These are phyloP conservation scores for Rhynchonema sp. DNA, from an alignment of 2,888 invertebrate species.

Conservation along the genomic window DNA sequence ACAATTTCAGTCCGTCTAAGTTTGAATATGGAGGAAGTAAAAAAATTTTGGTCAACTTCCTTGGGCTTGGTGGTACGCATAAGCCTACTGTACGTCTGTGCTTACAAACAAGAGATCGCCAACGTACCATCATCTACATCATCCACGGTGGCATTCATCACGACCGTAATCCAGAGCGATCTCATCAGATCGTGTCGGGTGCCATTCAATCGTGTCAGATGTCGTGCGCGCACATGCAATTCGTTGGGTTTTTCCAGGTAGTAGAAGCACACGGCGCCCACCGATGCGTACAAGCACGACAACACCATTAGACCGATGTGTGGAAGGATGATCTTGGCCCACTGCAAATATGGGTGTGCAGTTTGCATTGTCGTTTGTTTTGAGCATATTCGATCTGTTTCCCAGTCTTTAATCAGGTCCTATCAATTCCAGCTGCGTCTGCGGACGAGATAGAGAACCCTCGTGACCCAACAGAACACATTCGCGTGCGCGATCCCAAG, in stretches of 20 bases:
- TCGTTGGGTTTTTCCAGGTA: not conserved
- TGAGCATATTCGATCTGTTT: too few relatives aligned
- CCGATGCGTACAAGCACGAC: slow-evolving; percentile 22
- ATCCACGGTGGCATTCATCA: not conserved
- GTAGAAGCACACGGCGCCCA: slow-evolving; percentile 11
- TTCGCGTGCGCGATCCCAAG: too few relatives aligned
- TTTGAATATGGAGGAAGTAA: too few relatives aligned
- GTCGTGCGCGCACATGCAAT: slow-evolving; percentile 10
- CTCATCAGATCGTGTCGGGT: slow-evolving; percentile 17
- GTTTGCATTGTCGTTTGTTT: not conserved
- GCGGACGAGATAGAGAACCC: too few relatives aligned
- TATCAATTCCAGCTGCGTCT: too few relatives aligned
- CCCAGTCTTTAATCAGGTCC: too few relatives aligned
- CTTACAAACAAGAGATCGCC: too few relatives aligned
- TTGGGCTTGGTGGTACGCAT: too few relatives aligned
- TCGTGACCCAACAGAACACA: too few relatives aligned
- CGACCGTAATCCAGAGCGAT: slow-evolving; percentile 16
- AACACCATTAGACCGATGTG: slow-evolving; percentile 26
- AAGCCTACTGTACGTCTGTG: too few relatives aligned
- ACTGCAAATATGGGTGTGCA: slow-evolving; percentile 15
- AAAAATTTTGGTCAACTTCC: too few relatives aligned
- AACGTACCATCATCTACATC: slow-evolving; percentile 17
- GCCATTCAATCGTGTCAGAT: slow-evolving; percentile 14
- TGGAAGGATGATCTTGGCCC: slow-evolving; percentile 25
- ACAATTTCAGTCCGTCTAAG: too few relatives aligned